Percentiles rank a stretch among this genome's conserved stretches.
Evolutionary conservation across 1,140 invertebrate species (phyloP).

Genomic region (Dendrolimus punctatus): DNA sequence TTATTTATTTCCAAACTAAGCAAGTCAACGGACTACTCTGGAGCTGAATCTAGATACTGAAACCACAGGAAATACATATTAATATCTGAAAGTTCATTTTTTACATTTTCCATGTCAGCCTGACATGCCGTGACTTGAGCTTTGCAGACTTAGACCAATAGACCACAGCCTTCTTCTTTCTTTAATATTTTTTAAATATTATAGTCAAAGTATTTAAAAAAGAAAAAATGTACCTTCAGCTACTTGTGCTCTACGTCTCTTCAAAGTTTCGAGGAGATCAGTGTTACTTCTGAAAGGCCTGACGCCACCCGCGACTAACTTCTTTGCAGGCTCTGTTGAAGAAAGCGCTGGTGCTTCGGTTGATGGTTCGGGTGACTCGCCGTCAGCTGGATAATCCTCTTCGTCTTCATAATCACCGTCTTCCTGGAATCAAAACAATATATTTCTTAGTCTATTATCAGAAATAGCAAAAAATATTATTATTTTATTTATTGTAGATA

Average conservation of each 20-base stretch:
- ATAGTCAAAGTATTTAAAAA: neutral
- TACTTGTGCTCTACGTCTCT: slow-evolving; percentile 71
- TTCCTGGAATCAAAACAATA: slow-evolving; percentile 31
- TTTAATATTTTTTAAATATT: slow-evolving; percentile 6
- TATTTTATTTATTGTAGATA: too few species aligned
- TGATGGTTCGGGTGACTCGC: slow-evolving; percentile 62
- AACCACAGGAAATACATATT: too few species aligned
- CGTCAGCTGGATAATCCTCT: slow-evolving; percentile 46
- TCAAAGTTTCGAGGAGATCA: slow-evolving; percentile 79
- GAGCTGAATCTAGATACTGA: too few species aligned
- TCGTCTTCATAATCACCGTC: slow-evolving; percentile 60
- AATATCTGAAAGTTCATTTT: too few species aligned
- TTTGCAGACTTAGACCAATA: too few species aligned
- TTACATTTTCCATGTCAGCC: too few species aligned
- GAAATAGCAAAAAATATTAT: too few species aligned
- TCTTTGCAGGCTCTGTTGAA: slow-evolving; percentile 77
- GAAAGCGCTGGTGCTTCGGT: slow-evolving; percentile 58
- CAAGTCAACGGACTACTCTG: too few species aligned
- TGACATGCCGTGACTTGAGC: too few species aligned
- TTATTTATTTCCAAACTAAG: too few species aligned
- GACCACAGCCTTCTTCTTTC: too few species aligned
- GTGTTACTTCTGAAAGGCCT: slow-evolving; percentile 81
- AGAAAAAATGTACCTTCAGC: slow-evolving; percentile 43
- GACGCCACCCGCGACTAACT: slow-evolving; percentile 76
- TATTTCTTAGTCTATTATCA: neutral